phyloP scores from a whole-genome alignment of 2,888 invertebrate species.

The Rhodophaea formosa region DNA sequence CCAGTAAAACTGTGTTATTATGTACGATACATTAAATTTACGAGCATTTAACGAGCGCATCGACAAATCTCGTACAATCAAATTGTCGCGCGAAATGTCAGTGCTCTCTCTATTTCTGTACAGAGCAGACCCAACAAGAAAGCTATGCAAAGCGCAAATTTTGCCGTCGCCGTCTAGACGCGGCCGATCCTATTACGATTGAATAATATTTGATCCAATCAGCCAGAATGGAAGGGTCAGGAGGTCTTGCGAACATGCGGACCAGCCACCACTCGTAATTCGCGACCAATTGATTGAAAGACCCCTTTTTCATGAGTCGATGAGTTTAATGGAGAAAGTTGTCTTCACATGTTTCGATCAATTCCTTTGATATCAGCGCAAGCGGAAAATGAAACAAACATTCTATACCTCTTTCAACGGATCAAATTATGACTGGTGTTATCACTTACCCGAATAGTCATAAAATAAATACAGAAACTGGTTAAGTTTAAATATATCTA shows the following conservation, averaged over 20 bases:
- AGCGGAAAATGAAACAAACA: background rate
- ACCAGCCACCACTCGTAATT: conserved; percentile 43
- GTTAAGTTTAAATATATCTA: conserved; percentile 23
- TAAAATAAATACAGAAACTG: background rate
- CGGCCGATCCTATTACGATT: conserved; percentile 66
- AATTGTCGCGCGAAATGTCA: conserved; percentile 69
- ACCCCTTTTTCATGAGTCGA: conserved; percentile 40
- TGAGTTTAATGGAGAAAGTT: conserved; percentile 39
- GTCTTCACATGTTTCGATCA: conserved; percentile 24
- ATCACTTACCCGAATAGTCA: background rate
- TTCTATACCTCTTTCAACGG: background rate
- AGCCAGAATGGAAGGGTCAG: conserved; percentile 69
- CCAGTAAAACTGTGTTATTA: conserved; percentile 32
- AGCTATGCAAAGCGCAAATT: conserved; percentile 75
- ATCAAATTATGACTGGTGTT: too few species aligned
- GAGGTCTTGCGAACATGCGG: conserved; percentile 61
- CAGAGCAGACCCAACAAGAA: conserved; percentile 70
- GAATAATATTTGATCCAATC: conserved; percentile 79
- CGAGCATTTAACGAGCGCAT: conserved; percentile 53
- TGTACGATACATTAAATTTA: conserved; percentile 36
- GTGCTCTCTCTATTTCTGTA: conserved; percentile 75
- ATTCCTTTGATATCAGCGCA: conserved; percentile 27
- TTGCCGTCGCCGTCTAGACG: conserved; percentile 76
- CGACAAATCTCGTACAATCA: conserved; percentile 64
- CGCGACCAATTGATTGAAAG: conserved; percentile 57